Evolutionary conservation across 1,140 invertebrate species (phyloP).

Genomic region (Apis florea): DNA sequence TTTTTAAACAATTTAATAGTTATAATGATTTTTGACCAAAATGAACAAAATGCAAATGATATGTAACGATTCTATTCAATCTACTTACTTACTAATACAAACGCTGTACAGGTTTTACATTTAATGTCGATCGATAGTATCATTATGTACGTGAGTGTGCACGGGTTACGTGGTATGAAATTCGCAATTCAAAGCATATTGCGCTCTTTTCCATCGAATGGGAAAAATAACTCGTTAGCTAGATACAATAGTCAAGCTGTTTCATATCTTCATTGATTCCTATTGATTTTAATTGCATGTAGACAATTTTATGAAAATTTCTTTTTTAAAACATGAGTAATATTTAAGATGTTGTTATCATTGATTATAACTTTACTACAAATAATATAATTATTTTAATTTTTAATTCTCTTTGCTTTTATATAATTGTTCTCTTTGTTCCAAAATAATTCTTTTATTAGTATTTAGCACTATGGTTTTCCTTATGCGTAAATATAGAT

Average conservation of each 20-base stretch:
- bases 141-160: not conserved
- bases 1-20: not conserved
- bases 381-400: not conserved
- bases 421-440: no score
- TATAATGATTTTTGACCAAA: not conserved
- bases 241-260: not conserved
- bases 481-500: not conserved
- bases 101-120: slow-evolving; percentile 18
- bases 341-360: not conserved
- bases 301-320: not conserved
- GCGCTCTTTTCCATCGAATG: slow-evolving; percentile 1
- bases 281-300: slow-evolving; percentile 3
- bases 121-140: slow-evolving; percentile 30
- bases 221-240: not conserved
- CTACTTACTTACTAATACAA: slow-evolving; percentile 16
- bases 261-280: not conserved
- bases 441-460: not conserved
- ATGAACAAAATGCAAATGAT: not conserved
- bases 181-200: slow-evolving; percentile 6
- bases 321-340: not conserved
- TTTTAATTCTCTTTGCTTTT: not conserved
- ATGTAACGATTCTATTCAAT: not conserved
- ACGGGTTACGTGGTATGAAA: slow-evolving; percentile 18
- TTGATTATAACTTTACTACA: not conserved
- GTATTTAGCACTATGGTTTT: not conserved